Base-by-base conservation (phyloP, 2,888 invertebrate genomes). In the Zootermopsis nevadensis region DNA sequence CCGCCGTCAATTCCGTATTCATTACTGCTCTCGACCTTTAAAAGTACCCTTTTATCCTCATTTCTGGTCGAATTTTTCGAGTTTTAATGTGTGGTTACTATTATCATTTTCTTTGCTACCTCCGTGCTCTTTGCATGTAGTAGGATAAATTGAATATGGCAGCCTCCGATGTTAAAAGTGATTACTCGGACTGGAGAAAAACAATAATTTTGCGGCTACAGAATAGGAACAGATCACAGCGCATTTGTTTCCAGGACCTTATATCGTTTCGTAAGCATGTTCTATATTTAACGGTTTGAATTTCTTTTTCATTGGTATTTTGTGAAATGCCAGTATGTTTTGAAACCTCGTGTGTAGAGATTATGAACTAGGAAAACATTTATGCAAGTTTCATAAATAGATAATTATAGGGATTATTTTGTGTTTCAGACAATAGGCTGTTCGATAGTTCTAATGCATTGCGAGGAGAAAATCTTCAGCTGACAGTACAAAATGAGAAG, bases 401-500 rank as follows among this genome's bases (percentile, higher is more conserved):
- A 30, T 19, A 48, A 30, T 53, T 55, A 33, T 33, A 48, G 19
- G 35, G 82, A n/a, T 35, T 85, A 82, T 81, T 83, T 35, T 86
- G 74, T 85, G 86, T 92, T 92, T 84, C 90, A 97, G 98, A 98
- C 90, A 97, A 96, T 89, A 93, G 95, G 86, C 90, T 98, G 77
- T 95, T 97, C 89, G 98, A 98, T 88, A 94, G 92, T 89, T 94
- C 95, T 33, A 95, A 95, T 87, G 93, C 94, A 72, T 89, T 98
- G 83, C 94, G 95, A 88, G 92, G 94, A 86, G 96, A 97, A 90
- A 98, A 97, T 89, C 91, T 97, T 38, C 96, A 97, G 86, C 90
- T 98, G 55, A 95, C 95, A 22, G 93, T 98, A 85, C 95, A 96
- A 86, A 95, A 96, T 91, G 97, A 98, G 88, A 95, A 94, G 88